Evolutionary conservation across 64 coral and sea anemone genomes (phyloP), one percentile per base, ranked within the genome.

Genomic region (Actinia equina): DNA sequence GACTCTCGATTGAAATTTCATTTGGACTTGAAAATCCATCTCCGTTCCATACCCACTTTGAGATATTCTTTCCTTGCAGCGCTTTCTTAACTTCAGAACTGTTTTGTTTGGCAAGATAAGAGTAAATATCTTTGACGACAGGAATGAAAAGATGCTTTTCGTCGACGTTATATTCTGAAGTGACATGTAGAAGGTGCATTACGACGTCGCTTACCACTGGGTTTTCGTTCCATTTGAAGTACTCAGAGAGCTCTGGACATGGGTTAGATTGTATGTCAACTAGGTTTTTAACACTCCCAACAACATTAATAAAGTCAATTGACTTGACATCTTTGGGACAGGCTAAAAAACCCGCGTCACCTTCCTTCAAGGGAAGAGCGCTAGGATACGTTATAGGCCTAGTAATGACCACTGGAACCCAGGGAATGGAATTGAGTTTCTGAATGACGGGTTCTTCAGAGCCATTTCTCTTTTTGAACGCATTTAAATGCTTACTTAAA

Each of bases 31-130:
- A 96, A 79, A 96, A 96, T 17, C 84, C 91, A 52, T 96, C 79
- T 51, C 94, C 94, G 62, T 96, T 96, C 94, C 94, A 96, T 27
- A 87, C 80, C 94, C 94, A 96, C 6, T 2, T 69, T 12, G 83
- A 44, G 0, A 89, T 19, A 25, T 83, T 61, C 17, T 44, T 22
- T 30, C 20, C 2, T 25, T 83, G 77, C 57, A 95, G 77, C 62
- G 86, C 83, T 17, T 52, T 27, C 7, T 44, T 85, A 1, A 90
- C 79, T 1, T 18, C 12, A 15, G 44, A 26, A 76, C 62, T 16
- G 64, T 84, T 74, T 30, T 59, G 54, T 2, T 43, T 57, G 9
- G 26, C 76, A 1, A 96, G 87, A 55, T 84, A 93, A 22, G 6
- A 22, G 87, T 96, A 96, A 43, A 92, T 92, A 26, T 89, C 91